Conservation (phyloP, 2,113 vertebrate genomes). For the Oreochromis tanganicae region DNA sequence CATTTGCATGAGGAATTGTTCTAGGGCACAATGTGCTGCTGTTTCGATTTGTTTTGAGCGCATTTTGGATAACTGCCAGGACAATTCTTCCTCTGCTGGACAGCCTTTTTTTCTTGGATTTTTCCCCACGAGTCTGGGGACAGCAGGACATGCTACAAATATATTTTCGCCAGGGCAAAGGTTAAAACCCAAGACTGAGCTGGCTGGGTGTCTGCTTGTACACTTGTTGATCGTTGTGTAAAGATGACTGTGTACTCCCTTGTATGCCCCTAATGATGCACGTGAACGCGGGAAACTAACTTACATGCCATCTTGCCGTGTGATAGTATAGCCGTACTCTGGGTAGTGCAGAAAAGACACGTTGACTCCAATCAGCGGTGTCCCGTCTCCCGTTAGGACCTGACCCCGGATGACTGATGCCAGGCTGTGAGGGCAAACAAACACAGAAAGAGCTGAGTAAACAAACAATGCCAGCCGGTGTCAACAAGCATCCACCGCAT, state of each 20-base stretch:
- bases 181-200: neutral
- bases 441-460: slow-evolving; percentile 46
- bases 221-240: neutral
- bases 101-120: neutral
- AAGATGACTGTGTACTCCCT: neutral
- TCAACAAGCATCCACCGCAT: neutral
- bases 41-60: slow-evolving; percentile 36
- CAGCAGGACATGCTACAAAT: neutral
- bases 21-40: slow-evolving; percentile 31
- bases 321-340: slow-evolving; percentile 90
- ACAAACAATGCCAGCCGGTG: slow-evolving; percentile 34
- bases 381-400: slow-evolving; percentile 93
- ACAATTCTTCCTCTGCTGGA: neutral
- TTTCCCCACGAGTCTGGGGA: neutral
- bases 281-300: slow-evolving; percentile 36
- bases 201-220: neutral
- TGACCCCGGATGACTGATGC: slow-evolving; percentile 95
- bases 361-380: slow-evolving; percentile 97
- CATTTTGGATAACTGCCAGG: slow-evolving; percentile 17
- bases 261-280: neutral
- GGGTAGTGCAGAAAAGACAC: slow-evolving; percentile 93
- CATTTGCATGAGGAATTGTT: slow-evolving; percentile 68
- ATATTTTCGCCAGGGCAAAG: neutral
- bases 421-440: slow-evolving; percentile 77
- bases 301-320: slow-evolving; percentile 97